phyloP scores from a whole-genome alignment of 1,140 invertebrate genomes.

The Heliconius eleuchia region DNA sequence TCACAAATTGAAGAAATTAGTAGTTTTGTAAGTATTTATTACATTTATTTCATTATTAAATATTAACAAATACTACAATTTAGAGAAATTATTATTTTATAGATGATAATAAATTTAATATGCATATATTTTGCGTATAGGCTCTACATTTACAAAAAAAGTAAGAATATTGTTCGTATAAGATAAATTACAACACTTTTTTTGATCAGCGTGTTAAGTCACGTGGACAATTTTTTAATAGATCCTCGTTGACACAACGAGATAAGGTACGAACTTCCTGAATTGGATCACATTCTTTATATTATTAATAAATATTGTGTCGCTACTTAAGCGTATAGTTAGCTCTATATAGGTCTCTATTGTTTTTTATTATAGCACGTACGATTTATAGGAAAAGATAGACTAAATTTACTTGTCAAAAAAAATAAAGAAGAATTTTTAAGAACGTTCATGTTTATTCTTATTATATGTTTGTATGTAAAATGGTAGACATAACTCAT shows the following conservation, averaged over 20 bases:
- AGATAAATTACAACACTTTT: background rate
- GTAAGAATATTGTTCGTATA: background rate
- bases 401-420: too few relatives aligned
- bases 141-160: background rate
- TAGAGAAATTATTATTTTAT: background rate
- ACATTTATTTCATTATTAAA: too few relatives aligned
- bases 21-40: constrained; percentile 54
- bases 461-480: background rate
- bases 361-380: too few relatives aligned
- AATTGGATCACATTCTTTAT: constrained; percentile 14
- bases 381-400: too few relatives aligned
- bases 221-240: constrained; percentile 30
- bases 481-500: background rate
- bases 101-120: background rate
- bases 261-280: constrained; percentile 35
- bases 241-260: constrained; percentile 34
- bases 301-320: constrained; percentile 9
- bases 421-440: too few relatives aligned
- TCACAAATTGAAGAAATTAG: constrained; percentile 56
- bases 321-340: background rate
- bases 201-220: constrained; percentile 27
- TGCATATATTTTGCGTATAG: background rate
- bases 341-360: too few relatives aligned
- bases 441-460: too few relatives aligned
- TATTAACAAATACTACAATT: too few relatives aligned